phyloP scores from a whole-genome alignment of 1,140 invertebrate species.

The Asobara japonica region DNA sequence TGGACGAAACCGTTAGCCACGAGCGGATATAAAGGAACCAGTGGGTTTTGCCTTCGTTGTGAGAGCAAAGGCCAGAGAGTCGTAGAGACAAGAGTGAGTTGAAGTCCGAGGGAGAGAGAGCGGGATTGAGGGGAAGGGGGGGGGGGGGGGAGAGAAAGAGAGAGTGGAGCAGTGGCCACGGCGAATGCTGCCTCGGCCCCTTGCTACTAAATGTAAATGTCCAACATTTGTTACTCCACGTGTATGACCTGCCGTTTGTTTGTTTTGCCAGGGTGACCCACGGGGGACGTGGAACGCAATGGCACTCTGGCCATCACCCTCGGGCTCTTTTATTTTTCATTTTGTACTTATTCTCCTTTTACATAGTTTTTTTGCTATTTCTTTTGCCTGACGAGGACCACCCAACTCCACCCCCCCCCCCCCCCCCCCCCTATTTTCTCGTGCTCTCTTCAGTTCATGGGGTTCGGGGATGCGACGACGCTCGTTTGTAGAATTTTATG shows the following conservation, averaged over 20 bases:
- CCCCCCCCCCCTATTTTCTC: conserved; percentile 34
- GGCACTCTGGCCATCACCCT: conserved; percentile 27
- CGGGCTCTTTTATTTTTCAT: conserved; percentile 30
- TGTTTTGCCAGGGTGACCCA: conserved; percentile 48
- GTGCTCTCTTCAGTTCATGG: conserved; percentile 35
- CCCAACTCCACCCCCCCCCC: conserved; percentile 34
- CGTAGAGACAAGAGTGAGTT: neutral
- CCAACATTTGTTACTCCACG: conserved; percentile 62
- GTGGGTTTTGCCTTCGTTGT: neutral
- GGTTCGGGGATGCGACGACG: conserved; percentile 44
- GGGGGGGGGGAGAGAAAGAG: neutral
- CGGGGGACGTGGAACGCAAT: conserved; percentile 28
- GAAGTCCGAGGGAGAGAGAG: neutral
- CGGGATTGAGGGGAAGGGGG: neutral
- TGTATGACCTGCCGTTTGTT: conserved; percentile 61
- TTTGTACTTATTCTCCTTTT: conserved; percentile 27
- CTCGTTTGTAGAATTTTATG: conserved; percentile 65
- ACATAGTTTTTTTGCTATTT: conserved; percentile 23
- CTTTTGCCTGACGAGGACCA: no score
- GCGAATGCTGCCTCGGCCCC: conserved; percentile 28
- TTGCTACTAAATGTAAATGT: conserved; percentile 64
- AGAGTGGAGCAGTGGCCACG: neutral
- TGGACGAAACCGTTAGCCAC: conserved; percentile 10
- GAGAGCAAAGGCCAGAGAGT: neutral
- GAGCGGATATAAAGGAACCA: conserved; percentile 7